Conservation (phyloP, 23 tunicate genomes). For the Trididemnum nubilum region DNA sequence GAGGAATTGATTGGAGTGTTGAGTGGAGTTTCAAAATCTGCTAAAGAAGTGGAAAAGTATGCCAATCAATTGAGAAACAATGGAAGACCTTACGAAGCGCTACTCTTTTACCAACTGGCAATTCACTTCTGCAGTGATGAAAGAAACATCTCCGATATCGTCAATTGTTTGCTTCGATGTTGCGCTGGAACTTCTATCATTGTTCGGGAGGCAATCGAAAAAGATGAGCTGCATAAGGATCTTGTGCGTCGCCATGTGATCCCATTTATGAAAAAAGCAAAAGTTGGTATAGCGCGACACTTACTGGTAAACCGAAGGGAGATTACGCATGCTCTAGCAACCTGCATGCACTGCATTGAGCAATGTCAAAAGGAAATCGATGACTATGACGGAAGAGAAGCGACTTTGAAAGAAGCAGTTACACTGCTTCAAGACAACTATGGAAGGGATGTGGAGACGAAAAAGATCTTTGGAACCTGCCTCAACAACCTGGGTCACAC, state of each 20-base stretch:
- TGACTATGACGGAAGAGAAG: constrained; percentile 9
- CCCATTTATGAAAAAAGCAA: constrained; percentile 9
- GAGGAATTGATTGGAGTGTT: not conserved
- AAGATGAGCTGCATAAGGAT: not conserved
- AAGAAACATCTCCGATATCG: not conserved
- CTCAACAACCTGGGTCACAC: constrained; percentile 42
- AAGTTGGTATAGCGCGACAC: constrained; percentile 7
- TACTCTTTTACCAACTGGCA: constrained; percentile 26
- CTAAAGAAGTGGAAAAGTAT: constrained; percentile 7
- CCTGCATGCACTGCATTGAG: constrained; percentile 21
- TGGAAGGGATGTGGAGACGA: constrained; percentile 24
- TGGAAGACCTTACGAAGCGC: not conserved
- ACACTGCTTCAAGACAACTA: not conserved
- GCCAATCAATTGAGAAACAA: not conserved
- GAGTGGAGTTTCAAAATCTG: not conserved
- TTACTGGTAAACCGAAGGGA: not conserved
- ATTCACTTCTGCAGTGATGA: constrained; percentile 3
- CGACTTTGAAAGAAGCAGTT: constrained; percentile 22
- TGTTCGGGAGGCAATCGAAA: constrained; percentile 15
- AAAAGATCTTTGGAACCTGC: constrained; percentile 12
- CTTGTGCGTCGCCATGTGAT: constrained; percentile 6
- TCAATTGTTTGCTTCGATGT: constrained; percentile 1
- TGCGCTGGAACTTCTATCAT: not conserved
- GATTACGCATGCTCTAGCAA: not conserved
- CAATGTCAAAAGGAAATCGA: not conserved